A percentile compares a stretch with the other conserved stretches of the same genome.
These are phyloP conservation scores for Nicator chloris DNA, from an alignment of 2,113 vertebrate genomes.

Conservation along the genomic window DNA sequence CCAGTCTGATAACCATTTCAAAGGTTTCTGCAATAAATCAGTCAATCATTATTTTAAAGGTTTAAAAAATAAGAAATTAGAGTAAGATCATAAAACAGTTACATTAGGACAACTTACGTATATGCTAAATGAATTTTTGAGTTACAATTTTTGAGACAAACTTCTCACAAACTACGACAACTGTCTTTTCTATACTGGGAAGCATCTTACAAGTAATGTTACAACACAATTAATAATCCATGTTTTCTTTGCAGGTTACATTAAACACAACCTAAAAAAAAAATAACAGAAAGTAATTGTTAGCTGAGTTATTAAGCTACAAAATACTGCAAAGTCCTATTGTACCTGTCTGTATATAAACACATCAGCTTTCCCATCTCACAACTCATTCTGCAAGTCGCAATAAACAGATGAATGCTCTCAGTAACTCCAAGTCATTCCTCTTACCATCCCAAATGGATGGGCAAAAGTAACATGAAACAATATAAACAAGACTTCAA, in stretches of 20 bases:
- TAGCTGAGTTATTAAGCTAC: neutral
- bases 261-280: neutral
- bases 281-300: neutral
- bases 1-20: slow-evolving; percentile 79
- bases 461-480: neutral
- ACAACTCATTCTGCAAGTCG: neutral
- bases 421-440: neutral
- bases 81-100: neutral
- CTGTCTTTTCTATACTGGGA: neutral
- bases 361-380: neutral
- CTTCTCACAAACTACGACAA: neutral
- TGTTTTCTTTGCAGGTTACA: neutral
- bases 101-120: neutral
- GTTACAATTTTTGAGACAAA: neutral
- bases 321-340: neutral
- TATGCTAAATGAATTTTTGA: neutral
- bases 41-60: neutral
- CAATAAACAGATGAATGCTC: neutral
- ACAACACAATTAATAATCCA: neutral
- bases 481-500: neutral
- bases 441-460: neutral
- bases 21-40: slow-evolving; percentile 77
- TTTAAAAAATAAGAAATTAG: neutral
- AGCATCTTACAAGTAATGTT: neutral
- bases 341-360: neutral